A percentile compares a stretch with the other conserved stretches of the same genome.
Evolutionary conservation across 2,888 invertebrate species (phyloP).

Genomic region (Acrocyrtus sp.): DNA sequence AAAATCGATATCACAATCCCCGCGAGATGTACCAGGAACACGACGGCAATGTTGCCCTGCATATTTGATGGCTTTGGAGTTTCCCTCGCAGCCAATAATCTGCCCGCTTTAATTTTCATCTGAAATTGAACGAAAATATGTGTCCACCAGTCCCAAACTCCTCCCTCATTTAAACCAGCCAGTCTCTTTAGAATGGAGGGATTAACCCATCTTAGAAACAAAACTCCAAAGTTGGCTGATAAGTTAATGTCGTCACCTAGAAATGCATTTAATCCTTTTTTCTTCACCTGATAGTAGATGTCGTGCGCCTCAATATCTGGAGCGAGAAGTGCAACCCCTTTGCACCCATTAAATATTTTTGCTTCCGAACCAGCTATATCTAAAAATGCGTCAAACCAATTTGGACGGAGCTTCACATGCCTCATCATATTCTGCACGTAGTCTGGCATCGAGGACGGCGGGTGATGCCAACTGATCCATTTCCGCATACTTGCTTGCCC

Average conservation of each 20-base stretch:
- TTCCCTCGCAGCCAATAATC: not conserved
- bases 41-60: conserved; percentile 12
- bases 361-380: not conserved
- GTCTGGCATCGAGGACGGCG: too few relatives aligned
- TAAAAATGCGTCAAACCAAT: conserved; percentile 1
- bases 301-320: conserved; percentile 9
- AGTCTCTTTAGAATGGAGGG: not conserved
- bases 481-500: not conserved
- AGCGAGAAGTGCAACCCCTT: conserved; percentile 6
- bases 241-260: conserved; percentile 1
- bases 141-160: conserved; percentile 22
- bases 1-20: not conserved
- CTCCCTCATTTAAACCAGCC: not conserved
- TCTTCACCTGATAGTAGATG: not conserved
- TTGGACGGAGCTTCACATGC: not conserved
- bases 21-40: conserved; percentile 2
- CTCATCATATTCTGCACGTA: conserved; percentile 1
- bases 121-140: conserved; percentile 8
- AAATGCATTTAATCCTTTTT: conserved; percentile 4
- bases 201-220: conserved; percentile 8
- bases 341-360: conserved; percentile 12
- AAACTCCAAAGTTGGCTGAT: not conserved
- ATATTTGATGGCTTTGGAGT: conserved; percentile 8
- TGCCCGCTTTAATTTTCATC: not conserved
- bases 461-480: not conserved